Base-by-base conservation (phyloP, 2,888 invertebrate genomes). In the Nineta flava region DNA sequence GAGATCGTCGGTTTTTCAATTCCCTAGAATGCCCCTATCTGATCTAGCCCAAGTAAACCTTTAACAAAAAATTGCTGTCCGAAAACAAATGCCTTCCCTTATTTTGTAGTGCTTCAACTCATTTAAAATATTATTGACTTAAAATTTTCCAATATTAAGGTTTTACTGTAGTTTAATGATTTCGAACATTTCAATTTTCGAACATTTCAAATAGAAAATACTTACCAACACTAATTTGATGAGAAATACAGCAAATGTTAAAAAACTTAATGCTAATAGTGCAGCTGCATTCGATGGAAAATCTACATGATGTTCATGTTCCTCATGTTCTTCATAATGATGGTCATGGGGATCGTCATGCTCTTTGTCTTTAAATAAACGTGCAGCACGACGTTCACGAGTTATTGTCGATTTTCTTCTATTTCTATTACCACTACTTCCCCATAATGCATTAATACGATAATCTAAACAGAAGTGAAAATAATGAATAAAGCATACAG, bases 221-320 rank as follows among this genome's bases (percentile, higher is more conserved):
- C 72, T 73, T 72, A 87, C 87, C 75, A 87, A 71, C 34, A 88
- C 83, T 34, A 88, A 69, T 68, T 87, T 87, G 47, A 90, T 82
- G 50, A 88, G 74, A 61, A 86, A 88, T 6, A 87, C 87, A 0
- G 87, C 87, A 64, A 88, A 87, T 1, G 87, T 87, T 9, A 90
- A 71, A 63, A 88, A 87, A 17, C 86, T 84, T 55, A 90, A 84
- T 35, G 85, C 83, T 76, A 88, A 80, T 47, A 90, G 68, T 0
- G 88, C 81, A 44, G 84, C 81, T 67, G 87, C 87, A 4, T 83
- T 73, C 0, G 87, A 85, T 10, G 87, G 87, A 63, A 87, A 85
- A 55, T 83, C 81, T 57, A 86, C 71, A 56, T 75, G 75, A 1
- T 77, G 73, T 6, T 42, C 42, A 9, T 42, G 16, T 15, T 63